Evolutionary conservation across 2,797 vertebrate species (phyloP).

Genomic region (Lateolabrax maculatus): DNA sequence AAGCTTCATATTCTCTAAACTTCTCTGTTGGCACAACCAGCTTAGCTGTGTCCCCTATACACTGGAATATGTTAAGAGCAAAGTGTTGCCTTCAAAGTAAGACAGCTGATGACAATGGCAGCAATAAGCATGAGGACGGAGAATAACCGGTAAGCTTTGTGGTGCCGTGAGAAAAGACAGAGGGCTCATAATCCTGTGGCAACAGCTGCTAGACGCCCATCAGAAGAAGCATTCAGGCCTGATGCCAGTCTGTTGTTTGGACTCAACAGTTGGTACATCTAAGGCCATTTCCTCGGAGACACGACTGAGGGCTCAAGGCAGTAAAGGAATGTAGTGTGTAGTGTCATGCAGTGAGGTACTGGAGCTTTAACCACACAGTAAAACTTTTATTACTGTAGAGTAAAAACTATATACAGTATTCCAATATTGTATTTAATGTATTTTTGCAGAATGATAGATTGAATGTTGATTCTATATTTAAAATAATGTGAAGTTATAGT

Average conservation of each 20-base stretch:
- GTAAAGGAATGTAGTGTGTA: neutral
- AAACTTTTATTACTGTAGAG: neutral
- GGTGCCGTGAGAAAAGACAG: conserved; percentile 13
- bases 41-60: neutral
- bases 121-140: conserved; percentile 31
- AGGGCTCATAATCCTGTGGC: conserved; percentile 41
- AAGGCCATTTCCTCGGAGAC: conserved; percentile 26
- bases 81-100: conserved; percentile 11
- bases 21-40: conserved; percentile 1
- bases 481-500: neutral
- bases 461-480: neutral
- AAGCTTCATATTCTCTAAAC: conserved; percentile 11
- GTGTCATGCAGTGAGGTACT: no score
- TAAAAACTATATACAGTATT: neutral
- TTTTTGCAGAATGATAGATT: neutral
- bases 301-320: neutral
- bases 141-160: conserved; percentile 26
- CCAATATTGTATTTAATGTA: neutral
- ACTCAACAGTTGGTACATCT: conserved; percentile 33
- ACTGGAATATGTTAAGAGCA: neutral
- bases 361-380: neutral
- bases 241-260: conserved; percentile 40
- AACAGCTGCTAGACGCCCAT: conserved; percentile 47
- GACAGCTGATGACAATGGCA: conserved; percentile 35
- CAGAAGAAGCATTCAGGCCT: conserved; percentile 33